Evolutionary conservation across 2,888 invertebrate species (phyloP).

Genomic region (Anticlea derivata): DNA sequence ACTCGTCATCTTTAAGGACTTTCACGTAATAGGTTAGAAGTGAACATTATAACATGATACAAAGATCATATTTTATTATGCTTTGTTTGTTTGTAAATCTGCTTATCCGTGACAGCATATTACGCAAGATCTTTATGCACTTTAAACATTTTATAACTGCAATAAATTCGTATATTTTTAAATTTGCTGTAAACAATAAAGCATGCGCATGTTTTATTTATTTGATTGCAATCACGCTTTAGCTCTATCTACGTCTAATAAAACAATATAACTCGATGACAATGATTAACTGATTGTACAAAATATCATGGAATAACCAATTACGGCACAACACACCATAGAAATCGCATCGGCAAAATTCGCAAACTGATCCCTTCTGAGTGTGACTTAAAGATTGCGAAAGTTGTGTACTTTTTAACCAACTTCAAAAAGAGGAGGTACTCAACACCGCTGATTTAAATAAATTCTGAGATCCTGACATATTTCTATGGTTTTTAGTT

Average conservation of each 20-base stretch:
- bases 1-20: not conserved
- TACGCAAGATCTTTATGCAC: conserved; percentile 15
- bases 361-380: no score
- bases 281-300: no score
- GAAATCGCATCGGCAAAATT: no score
- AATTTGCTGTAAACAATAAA: conserved; percentile 10
- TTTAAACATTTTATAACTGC: conserved; percentile 16
- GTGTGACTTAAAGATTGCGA: no score
- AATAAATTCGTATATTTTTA: conserved; percentile 16
- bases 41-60: not conserved
- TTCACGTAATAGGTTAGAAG: not conserved
- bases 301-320: no score
- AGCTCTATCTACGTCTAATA: conserved; percentile 33
- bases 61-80: not conserved
- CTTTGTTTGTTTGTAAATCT: not conserved
- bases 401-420: no score
- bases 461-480: no score
- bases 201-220: conserved; percentile 63
- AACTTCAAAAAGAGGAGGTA: no score
- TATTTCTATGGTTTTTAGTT: no score
- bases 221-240: conserved; percentile 25
- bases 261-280: conserved; percentile 15
- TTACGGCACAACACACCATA: no score
- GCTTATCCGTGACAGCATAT: conserved; percentile 11
- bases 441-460: no score